A percentile compares a stretch with the other conserved stretches of the same genome.
phyloP scores from a whole-genome alignment of 2,888 invertebrate genomes.

The Schrankia costaestrigalis region DNA sequence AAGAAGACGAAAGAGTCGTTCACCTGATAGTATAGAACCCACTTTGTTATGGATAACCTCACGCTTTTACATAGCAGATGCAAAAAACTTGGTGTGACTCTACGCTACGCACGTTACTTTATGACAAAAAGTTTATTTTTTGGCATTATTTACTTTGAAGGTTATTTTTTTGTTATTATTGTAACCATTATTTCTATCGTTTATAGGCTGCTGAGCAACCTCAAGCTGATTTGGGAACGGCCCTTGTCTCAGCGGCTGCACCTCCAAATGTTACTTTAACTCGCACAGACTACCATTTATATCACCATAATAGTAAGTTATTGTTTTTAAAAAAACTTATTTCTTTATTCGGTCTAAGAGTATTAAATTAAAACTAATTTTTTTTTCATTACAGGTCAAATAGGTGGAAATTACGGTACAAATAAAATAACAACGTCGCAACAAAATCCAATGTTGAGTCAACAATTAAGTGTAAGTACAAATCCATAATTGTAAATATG shows the following conservation, averaged over 20 bases:
- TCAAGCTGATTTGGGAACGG: constrained; percentile 81
- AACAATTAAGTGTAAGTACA: constrained; percentile 87
- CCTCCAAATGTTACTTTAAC: constrained; percentile 95
- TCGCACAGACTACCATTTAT: constrained; percentile 80
- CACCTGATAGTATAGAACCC: too few species aligned
- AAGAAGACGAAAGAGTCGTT: too few species aligned
- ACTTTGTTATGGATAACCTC: too few species aligned
- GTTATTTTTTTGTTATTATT: neutral
- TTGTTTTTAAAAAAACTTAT: too few species aligned
- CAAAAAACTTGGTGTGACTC: too few species aligned
- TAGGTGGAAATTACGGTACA: constrained; percentile 72
- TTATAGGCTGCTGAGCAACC: constrained; percentile 84
- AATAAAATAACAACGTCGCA: constrained; percentile 85
- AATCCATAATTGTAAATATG: neutral
- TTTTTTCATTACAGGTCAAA: constrained; percentile 58
- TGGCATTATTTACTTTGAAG: neutral
- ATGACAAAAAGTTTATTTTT: neutral
- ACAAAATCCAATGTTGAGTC: constrained; percentile 94
- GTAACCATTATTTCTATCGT: too few species aligned
- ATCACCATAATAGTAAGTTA: constrained; percentile 63
- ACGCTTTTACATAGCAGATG: too few species aligned
- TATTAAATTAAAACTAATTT: too few species aligned
- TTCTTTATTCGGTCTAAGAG: too few species aligned
- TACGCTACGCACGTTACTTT: too few species aligned
- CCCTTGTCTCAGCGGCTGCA: constrained; percentile 90